Evolutionary conservation across 2,888 invertebrate species (phyloP), one percentile per base, ranked within the genome.

Genomic region (Alcis repandata): DNA sequence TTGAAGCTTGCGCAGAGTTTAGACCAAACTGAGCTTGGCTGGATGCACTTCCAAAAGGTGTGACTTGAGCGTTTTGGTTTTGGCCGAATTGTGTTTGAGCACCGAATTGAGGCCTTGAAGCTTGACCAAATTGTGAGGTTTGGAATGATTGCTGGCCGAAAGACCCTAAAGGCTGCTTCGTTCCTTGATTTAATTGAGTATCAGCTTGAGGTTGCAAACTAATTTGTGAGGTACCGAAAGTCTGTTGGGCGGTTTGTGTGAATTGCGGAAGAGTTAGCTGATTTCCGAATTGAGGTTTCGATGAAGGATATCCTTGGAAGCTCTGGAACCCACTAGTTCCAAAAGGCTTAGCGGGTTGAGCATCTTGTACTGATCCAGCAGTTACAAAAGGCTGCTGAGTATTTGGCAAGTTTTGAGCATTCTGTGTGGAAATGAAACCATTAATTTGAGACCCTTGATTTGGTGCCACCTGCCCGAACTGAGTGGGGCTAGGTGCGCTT

Each of bases 101-200:
- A 20, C 66, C 73, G 19, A 67, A 76, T 53, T 79, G 76, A 17
- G 76, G 68, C 36, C 71, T 76, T 6, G 67, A 32, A 45, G 63
- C 59, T 32, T 13, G 61, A 20, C 71, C 73, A 36, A 77, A 75
- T 15, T 79, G 77, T 13, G 75, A 22, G 11, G 41, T 61, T 59
- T 63, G 59, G 20, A 61, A 63, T 52, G 59, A 41, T 46, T 72
- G 69, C 13, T 68, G 66, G 11, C 60, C 58, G 15, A 66, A 54
- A 36, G 62, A 38, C 48, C 17, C 57, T n/a, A 54, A 17, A 41
- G 53, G 22, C 46, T 62, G 64, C 11, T 19, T 45, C 40, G 51
- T 57, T 27, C 33, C 48, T 48, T 63, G 62, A 22, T 22, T 41
- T 9, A 52, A 19, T 53, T 65, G 65, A 40, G 52, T 19, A 11